Conservation (phyloP, 1,140 invertebrate species). For the Ceratina japonica region DNA sequence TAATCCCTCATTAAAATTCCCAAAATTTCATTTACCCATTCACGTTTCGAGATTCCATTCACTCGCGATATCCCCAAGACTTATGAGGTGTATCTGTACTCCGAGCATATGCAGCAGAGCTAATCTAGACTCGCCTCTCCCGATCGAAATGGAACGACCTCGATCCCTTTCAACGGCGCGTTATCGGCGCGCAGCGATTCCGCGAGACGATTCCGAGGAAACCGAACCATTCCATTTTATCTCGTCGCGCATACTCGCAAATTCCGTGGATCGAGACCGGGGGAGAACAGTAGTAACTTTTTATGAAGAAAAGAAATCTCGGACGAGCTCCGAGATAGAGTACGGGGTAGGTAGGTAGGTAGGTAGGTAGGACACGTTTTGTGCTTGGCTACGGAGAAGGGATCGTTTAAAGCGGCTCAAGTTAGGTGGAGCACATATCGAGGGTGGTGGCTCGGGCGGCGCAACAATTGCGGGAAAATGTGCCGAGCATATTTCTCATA, state of each 20-base stretch:
- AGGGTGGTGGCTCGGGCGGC: neutral
- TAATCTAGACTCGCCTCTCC: conserved; percentile 2
- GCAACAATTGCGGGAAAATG: conserved; percentile 47
- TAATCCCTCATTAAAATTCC: no score
- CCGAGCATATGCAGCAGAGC: neutral
- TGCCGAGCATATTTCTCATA: conserved; percentile 60
- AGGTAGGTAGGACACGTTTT: conserved; percentile 2
- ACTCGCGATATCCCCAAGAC: no score
- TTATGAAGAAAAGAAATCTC: conserved; percentile 21
- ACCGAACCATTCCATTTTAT: conserved; percentile 5
- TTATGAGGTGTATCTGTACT: no score
- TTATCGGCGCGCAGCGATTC: conserved; percentile 5
- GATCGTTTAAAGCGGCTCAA: conserved; percentile 25
- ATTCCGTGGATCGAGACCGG: conserved; percentile 1
- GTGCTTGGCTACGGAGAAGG: neutral
- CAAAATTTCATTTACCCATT: no score
- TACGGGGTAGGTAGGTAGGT: conserved; percentile 5
- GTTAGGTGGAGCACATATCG: neutral
- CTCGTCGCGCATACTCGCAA: neutral
- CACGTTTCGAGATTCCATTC: no score
- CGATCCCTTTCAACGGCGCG: neutral
- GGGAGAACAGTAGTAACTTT: conserved; percentile 2
- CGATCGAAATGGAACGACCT: neutral
- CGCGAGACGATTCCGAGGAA: neutral
- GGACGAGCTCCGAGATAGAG: conserved; percentile 26